Evolutionary conservation across 2,888 invertebrate genomes (phyloP).

Genomic region (Philereme vetulata): DNA sequence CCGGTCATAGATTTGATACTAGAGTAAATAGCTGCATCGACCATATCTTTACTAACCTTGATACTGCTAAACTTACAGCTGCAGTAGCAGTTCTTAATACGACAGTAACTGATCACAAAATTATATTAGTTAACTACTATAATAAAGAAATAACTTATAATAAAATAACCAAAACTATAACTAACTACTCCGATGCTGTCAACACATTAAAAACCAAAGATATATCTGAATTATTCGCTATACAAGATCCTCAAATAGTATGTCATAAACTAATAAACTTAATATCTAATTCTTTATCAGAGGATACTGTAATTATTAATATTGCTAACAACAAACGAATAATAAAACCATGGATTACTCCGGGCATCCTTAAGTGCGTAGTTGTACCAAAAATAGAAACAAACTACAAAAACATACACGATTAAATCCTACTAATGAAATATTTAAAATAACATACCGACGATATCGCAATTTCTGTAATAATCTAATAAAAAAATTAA

Average conservation of each 20-base stretch:
- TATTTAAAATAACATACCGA: constrained; percentile 5
- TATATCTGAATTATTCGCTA: not conserved
- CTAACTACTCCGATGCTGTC: not conserved
- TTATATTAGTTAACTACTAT: too few species aligned
- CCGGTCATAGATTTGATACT: constrained; percentile 8
- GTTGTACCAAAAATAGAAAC: constrained; percentile 4
- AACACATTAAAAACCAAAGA: not conserved
- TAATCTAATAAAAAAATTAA: constrained; percentile 8
- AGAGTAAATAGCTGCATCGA: constrained; percentile 19
- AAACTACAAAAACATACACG: constrained; percentile 3
- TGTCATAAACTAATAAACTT: not conserved
- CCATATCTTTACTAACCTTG: constrained; percentile 8
- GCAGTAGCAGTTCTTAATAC: not conserved
- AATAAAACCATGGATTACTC: too few species aligned
- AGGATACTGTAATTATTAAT: too few species aligned
- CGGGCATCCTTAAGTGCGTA: not conserved
- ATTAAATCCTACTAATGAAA: constrained; percentile 3
- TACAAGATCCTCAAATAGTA: not conserved
- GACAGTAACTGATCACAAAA: too few species aligned
- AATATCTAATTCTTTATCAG: too few species aligned
- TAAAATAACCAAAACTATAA: not conserved
- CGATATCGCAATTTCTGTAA: constrained; percentile 12
- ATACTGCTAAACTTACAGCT: constrained; percentile 1
- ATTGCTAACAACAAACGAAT: too few species aligned
- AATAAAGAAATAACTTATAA: not conserved